A percentile compares a stretch with the other conserved stretches of the same genome.
Conservation (phyloP, 2,797 vertebrate species). For the Danio aesculapii region DNA sequence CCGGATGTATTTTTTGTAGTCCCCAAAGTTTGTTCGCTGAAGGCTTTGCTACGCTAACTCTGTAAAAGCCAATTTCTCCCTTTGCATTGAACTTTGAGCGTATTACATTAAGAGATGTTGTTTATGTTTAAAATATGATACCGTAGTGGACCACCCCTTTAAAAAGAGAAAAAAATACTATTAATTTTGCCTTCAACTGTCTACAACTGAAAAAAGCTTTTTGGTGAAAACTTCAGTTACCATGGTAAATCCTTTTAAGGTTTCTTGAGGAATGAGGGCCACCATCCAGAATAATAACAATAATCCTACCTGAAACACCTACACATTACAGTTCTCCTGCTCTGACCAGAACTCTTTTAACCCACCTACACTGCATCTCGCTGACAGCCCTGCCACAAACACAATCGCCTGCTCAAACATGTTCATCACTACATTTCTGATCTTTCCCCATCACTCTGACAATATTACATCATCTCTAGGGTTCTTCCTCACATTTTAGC, state of each 20-base stretch:
- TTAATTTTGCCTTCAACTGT: not conserved
- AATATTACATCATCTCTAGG: slow-evolving; percentile 37
- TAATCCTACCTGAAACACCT: slow-evolving; percentile 31
- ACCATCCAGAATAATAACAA: not conserved
- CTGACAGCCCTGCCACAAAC: slow-evolving; percentile 43
- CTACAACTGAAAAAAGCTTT: not conserved
- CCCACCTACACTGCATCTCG: slow-evolving; percentile 19
- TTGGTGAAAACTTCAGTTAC: not conserved
- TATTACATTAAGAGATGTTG: too few species aligned
- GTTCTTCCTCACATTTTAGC: slow-evolving; percentile 36
- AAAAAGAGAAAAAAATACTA: too few species aligned
- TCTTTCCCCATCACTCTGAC: not conserved
- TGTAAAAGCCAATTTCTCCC: too few species aligned
- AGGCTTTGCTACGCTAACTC: too few species aligned
- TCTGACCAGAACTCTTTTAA: slow-evolving; percentile 7
- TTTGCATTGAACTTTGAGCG: too few species aligned
- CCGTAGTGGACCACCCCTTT: too few species aligned
- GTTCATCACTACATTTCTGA: slow-evolving; percentile 1
- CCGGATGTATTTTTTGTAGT: too few species aligned
- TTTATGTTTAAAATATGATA: too few species aligned
- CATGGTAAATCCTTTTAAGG: not conserved
- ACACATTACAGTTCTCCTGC: slow-evolving; percentile 16
- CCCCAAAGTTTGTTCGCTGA: too few species aligned
- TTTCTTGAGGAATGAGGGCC: slow-evolving; percentile 10
- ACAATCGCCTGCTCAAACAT: slow-evolving; percentile 48